Percentiles rank a stretch among this genome's conserved stretches.
phyloP scores from a whole-genome alignment of 2,888 invertebrate species.

The Acanthococcus lagerstroemiae region DNA sequence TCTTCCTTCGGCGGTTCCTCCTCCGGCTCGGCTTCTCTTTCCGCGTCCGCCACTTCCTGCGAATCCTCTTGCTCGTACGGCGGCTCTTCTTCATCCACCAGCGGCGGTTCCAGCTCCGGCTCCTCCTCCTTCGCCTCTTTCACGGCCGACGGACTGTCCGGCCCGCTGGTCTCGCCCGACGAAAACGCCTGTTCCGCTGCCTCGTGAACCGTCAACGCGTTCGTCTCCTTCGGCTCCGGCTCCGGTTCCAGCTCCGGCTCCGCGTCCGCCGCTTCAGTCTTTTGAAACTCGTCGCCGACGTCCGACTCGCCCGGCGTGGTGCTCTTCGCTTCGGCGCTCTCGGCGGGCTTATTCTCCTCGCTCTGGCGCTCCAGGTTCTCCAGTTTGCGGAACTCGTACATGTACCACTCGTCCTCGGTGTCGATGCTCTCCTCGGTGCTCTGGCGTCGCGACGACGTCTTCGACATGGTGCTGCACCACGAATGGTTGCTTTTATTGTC shows the following conservation, averaged over 20 bases:
- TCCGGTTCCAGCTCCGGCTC: constrained; percentile 33
- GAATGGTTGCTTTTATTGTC: constrained; percentile 80
- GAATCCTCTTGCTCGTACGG: constrained; percentile 40
- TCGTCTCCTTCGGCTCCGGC: constrained; percentile 39
- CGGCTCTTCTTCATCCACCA: background rate
- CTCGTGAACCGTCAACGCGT: constrained; percentile 42
- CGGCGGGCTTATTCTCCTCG: too few species aligned
- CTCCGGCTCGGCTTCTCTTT: constrained; percentile 40
- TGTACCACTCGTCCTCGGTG: constrained; percentile 88
- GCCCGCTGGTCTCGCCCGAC: constrained; percentile 80
- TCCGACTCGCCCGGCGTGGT: too few species aligned
- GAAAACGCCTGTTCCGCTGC: constrained; percentile 43
- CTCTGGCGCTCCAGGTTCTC: constrained; percentile 75
- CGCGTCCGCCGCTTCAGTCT: constrained; percentile 38
- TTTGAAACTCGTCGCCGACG: constrained; percentile 21
- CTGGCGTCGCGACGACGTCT: constrained; percentile 75
- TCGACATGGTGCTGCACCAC: constrained; percentile 66
- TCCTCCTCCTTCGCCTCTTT: background rate
- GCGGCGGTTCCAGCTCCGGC: background rate
- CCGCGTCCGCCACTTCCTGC: constrained; percentile 57
- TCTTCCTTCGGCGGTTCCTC: constrained; percentile 37
- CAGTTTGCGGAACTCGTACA: constrained; percentile 73
- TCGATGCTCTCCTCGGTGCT: constrained; percentile 89
- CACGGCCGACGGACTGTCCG: constrained; percentile 56
- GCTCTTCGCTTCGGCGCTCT: constrained; percentile 57